These are phyloP conservation scores for Noctua janthina DNA, from an alignment of 2,888 invertebrate genomes.

Conservation along the genomic window DNA sequence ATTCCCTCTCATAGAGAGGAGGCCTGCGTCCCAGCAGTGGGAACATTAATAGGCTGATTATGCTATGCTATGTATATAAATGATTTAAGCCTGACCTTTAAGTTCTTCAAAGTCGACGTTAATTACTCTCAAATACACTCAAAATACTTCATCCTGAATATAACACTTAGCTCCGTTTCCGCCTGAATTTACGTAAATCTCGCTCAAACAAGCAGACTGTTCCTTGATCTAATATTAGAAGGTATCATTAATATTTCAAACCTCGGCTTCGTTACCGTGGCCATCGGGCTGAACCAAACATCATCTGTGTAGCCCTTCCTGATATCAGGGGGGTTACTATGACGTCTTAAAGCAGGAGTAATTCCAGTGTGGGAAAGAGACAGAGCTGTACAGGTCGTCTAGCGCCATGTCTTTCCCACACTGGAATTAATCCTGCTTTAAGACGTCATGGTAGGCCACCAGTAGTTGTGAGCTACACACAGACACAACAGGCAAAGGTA, in stretches of 20 bases:
- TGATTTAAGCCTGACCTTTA: not conserved
- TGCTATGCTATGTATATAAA: not conserved
- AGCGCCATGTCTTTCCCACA: too few species aligned
- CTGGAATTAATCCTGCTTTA: too few species aligned
- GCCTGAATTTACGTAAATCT: constrained; percentile 19
- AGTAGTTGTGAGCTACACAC: constrained; percentile 13
- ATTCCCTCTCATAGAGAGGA: too few species aligned
- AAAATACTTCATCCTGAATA: constrained; percentile 1
- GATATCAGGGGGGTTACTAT: not conserved
- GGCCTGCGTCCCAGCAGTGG: too few species aligned
- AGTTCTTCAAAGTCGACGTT: not conserved
- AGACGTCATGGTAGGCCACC: too few species aligned
- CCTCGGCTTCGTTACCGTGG: constrained; percentile 23
- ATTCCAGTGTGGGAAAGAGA: too few species aligned
- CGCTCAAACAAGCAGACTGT: constrained; percentile 26
- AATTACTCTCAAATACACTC: not conserved
- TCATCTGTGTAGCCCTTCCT: constrained; percentile 21
- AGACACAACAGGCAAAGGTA: constrained; percentile 37
- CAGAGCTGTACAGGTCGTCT: too few species aligned
- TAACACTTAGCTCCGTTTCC: constrained; percentile 11
- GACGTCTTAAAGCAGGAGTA: too few species aligned
- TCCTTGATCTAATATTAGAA: constrained; percentile 57
- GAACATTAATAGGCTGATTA: too few species aligned
- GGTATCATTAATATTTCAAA: constrained; percentile 51
- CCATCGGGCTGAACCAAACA: constrained; percentile 27